Conservation (phyloP, 1,140 invertebrate genomes). For the Hirudo medicinalis region DNA sequence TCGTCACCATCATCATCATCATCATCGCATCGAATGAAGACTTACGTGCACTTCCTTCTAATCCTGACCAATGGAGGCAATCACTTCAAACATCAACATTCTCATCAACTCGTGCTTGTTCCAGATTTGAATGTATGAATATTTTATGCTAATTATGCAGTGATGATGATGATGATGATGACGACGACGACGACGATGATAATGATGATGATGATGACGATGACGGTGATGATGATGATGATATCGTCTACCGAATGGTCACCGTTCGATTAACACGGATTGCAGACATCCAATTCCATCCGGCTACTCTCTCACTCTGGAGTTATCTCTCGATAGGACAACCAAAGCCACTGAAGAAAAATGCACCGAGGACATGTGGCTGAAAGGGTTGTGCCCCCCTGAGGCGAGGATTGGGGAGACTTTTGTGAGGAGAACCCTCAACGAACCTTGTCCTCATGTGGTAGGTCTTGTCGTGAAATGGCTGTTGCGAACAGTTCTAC, state of each 20-base stretch:
- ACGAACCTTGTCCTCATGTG: conserved; percentile 1
- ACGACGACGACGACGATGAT: no score
- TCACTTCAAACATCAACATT: no score
- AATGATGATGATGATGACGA: background rate
- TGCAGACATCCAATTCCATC: conserved; percentile 32
- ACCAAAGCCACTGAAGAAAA: background rate
- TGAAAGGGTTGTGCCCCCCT: background rate
- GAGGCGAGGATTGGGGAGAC: background rate
- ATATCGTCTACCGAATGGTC: background rate
- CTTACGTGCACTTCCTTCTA: no score
- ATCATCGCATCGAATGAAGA: no score
- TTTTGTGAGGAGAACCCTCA: conserved; percentile 4
- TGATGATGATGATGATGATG: background rate
- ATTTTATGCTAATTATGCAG: conserved; percentile 3
- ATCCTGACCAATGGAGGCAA: no score
- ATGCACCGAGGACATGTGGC: background rate
- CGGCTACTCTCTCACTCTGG: conserved; percentile 30
- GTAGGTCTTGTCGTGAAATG: background rate
- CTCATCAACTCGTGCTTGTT: no score
- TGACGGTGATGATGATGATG: no score
- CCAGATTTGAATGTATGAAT: background rate
- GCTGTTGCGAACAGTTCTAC: no score
- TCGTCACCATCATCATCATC: no score
- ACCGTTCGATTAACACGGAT: background rate
- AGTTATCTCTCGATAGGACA: conserved; percentile 19